phyloP scores from a whole-genome alignment of 2,113 vertebrate species.

The Anser brachyrhynchus region DNA sequence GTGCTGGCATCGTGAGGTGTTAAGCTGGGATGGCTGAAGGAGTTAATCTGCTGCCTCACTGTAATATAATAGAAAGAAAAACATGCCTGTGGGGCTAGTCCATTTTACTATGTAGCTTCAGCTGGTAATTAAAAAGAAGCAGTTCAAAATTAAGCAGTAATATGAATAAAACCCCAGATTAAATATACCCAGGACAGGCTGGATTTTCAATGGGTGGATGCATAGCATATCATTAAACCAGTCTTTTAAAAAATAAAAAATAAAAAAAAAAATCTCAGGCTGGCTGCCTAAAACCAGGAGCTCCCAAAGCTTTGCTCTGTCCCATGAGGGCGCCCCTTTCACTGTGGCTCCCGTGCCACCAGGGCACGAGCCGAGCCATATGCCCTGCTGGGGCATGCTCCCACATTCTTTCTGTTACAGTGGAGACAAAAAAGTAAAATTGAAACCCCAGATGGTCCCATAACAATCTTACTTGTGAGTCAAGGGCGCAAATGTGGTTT shows the following conservation, averaged over 20 bases:
- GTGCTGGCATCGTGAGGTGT: constrained; percentile 17
- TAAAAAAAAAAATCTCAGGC: background rate
- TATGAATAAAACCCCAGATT: constrained; percentile 55
- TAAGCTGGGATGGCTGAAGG: constrained; percentile 64
- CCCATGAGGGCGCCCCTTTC: constrained; percentile 1
- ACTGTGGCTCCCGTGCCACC: background rate
- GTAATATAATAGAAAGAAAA: constrained; percentile 70
- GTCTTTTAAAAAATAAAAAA: background rate
- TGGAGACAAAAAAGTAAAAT: constrained; percentile 38
- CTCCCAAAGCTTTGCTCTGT: background rate
- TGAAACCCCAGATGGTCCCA: background rate
- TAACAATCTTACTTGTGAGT: background rate
- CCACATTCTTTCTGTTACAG: constrained; percentile 56
- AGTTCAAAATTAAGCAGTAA: constrained; percentile 63
- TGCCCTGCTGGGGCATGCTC: background rate
- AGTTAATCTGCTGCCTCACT: constrained; percentile 67
- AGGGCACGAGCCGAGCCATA: background rate
- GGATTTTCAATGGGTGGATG: constrained; percentile 25
- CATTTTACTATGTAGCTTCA: constrained; percentile 63
- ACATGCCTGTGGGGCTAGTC: constrained; percentile 62
- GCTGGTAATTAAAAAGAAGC: constrained; percentile 70
- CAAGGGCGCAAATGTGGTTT: background rate
- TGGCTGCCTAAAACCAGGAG: background rate
- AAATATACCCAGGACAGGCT: constrained; percentile 30
- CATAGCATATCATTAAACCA: background rate